Conservation (phyloP, 2,113 vertebrate genomes). For the Piaya cayana region DNA sequence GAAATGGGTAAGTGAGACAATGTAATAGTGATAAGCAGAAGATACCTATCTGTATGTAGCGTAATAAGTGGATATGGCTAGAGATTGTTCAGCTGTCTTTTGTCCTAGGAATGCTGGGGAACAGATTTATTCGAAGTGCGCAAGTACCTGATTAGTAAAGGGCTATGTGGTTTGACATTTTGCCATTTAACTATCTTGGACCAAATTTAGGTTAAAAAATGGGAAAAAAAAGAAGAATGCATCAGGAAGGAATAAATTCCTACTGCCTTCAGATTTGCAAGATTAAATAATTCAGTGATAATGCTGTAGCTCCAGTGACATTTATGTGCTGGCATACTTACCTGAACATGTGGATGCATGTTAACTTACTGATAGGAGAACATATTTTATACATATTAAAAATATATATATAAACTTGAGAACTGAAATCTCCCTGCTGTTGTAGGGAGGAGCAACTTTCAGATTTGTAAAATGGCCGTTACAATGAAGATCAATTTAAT, state of each 20-base stretch:
- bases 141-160: not conserved
- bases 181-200: not conserved
- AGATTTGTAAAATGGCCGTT: not conserved
- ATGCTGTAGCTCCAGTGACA: not conserved
- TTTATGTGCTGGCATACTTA: not conserved
- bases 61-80: not conserved
- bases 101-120: not conserved
- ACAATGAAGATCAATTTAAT: not conserved
- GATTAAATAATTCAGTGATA: not conserved
- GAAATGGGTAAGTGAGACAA: not conserved
- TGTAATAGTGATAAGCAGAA: not conserved
- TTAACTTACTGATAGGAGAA: not conserved
- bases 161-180: not conserved
- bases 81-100: not conserved
- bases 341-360: not conserved
- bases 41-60: not conserved
- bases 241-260: not conserved
- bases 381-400: not conserved
- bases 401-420: not conserved
- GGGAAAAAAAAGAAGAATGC: not conserved
- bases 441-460: not conserved
- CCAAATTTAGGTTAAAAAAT: not conserved
- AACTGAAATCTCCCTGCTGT: not conserved
- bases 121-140: not conserved
- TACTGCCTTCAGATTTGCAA: not conserved